These are phyloP conservation scores for Platyrinchus mystaceus DNA, from an alignment of 2,797 vertebrate genomes.

Conservation along the genomic window DNA sequence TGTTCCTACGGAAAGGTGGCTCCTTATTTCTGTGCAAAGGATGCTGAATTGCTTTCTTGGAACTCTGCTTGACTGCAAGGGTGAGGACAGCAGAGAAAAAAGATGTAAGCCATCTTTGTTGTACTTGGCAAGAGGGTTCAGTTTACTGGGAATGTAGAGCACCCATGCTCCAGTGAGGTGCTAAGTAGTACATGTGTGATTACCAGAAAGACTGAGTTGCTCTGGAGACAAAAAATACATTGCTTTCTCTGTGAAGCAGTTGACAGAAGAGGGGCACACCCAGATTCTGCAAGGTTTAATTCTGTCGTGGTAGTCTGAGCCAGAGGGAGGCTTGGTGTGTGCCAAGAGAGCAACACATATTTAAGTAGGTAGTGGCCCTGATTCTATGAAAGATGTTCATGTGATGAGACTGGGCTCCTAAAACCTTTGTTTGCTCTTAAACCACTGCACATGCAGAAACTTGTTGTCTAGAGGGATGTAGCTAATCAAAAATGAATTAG, in stretches of 20 bases:
- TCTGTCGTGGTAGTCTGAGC: not conserved
- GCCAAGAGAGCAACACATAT: not conserved
- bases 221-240: not conserved
- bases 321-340: not conserved
- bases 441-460: not conserved
- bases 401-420: not conserved
- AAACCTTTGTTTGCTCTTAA: not conserved
- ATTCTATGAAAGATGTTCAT: not conserved
- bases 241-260: not conserved
- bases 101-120: not conserved
- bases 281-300: slow-evolving; percentile 19
- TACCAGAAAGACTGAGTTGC: not conserved
- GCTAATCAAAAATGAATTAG: not conserved
- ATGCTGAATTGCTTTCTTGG: not conserved
- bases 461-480: not conserved
- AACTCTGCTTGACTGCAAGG: not conserved
- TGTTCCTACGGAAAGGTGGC: slow-evolving; percentile 11
- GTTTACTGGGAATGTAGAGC: not conserved
- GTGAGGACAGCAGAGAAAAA: not conserved
- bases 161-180: not conserved
- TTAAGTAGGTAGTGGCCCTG: not conserved
- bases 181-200: not conserved
- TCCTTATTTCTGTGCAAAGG: not conserved
- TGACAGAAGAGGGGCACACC: not conserved
- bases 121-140: not conserved